A percentile compares a stretch with the other conserved stretches of the same genome.
phyloP scores from a whole-genome alignment of 35 echinoderm and acorn worm species.

The Apostichopus parvimensis region DNA sequence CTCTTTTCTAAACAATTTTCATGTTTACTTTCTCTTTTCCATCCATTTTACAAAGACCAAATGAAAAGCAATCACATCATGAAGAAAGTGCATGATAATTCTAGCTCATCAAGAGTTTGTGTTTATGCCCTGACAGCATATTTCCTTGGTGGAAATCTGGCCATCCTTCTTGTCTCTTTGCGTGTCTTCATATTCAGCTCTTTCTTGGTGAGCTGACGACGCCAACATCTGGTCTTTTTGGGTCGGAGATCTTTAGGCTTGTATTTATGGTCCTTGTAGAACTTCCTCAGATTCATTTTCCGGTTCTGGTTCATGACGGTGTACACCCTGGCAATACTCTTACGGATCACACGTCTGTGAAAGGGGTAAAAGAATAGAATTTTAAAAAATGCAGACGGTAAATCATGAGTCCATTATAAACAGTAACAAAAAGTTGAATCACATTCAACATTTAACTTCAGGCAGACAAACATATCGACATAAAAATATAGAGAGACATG shows the following conservation, averaged over 20 bases:
- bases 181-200: constrained; percentile 76
- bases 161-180: constrained; percentile 78
- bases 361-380: constrained; percentile 16
- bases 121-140: constrained; percentile 78
- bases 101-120: not conserved
- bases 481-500: no score
- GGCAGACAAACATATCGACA: no score
- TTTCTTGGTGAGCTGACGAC: constrained; percentile 72
- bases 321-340: constrained; percentile 90
- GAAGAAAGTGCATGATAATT: not conserved
- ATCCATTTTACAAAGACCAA: not conserved
- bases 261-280: constrained; percentile 88
- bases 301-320: constrained; percentile 94
- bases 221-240: constrained; percentile 90
- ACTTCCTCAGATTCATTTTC: constrained; percentile 94
- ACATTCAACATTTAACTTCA: not conserved
- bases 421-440: no score
- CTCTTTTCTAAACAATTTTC: not conserved
- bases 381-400: not conserved
- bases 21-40: not conserved
- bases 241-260: constrained; percentile 96
- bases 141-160: constrained; percentile 79
- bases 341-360: constrained; percentile 87
- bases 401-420: no score
- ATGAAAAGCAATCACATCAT: not conserved